Percentiles rank a stretch among this genome's conserved stretches.
These are phyloP conservation scores for Grammomys dolichurus DNA, from an alignment of 2,113 vertebrate species.

Conservation along the genomic window DNA sequence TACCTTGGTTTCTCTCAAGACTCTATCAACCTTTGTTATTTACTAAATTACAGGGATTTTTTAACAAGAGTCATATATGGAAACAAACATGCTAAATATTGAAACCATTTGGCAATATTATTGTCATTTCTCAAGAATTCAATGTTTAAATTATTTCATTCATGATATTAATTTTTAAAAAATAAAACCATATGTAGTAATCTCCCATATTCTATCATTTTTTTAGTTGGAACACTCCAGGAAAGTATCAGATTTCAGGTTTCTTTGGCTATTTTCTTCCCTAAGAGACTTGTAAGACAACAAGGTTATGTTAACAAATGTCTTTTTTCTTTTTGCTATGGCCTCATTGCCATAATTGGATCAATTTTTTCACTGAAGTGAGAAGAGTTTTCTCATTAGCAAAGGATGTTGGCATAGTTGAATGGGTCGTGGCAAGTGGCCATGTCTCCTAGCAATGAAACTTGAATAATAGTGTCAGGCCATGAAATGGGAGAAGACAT, in stretches of 20 bases:
- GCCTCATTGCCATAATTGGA: neutral
- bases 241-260: neutral
- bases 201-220: neutral
- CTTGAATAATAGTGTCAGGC: neutral
- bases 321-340: neutral
- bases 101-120: neutral
- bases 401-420: neutral
- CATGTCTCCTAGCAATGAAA: neutral
- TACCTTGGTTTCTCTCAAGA: neutral
- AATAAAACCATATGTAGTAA: neutral
- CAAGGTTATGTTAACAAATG: neutral
- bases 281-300: neutral
- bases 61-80: neutral
- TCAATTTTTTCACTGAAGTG: neutral
- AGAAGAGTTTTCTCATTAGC: slow-evolving; percentile 14
- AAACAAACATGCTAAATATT: slow-evolving; percentile 40
- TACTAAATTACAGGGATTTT: slow-evolving; percentile 5
- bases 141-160: neutral
- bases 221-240: slow-evolving; percentile 9
- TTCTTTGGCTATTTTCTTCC: neutral
- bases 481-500: neutral
- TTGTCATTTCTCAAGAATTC: neutral
- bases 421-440: neutral
- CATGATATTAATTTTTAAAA: neutral
- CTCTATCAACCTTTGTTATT: no score